These are phyloP conservation scores for Himantopus leucocephalus DNA, from an alignment of 2,113 vertebrate species.

Conservation along the genomic window DNA sequence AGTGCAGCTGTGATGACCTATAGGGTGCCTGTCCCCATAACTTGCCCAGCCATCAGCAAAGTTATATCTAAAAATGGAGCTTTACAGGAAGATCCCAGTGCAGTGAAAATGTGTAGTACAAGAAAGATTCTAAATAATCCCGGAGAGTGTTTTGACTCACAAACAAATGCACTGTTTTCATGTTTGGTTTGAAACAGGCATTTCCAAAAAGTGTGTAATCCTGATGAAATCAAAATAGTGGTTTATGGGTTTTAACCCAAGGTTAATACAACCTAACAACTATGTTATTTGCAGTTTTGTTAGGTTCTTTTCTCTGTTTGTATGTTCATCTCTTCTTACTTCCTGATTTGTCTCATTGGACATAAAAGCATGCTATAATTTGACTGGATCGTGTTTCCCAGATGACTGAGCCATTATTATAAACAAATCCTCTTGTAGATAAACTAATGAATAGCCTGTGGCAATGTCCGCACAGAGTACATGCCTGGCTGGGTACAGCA, in stretches of 20 bases:
- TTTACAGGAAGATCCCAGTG: not conserved
- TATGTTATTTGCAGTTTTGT: not conserved
- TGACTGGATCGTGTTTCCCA: not conserved
- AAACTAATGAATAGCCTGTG: not conserved
- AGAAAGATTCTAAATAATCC: not conserved
- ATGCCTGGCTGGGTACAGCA: not conserved
- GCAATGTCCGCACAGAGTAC: not conserved
- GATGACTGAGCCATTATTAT: constrained; percentile 34
- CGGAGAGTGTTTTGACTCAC: not conserved
- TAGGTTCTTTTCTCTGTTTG: not conserved
- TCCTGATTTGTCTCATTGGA: not conserved
- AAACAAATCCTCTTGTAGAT: constrained; percentile 21
- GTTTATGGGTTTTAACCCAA: not conserved
- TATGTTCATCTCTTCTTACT: not conserved
- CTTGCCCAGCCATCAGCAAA: not conserved
- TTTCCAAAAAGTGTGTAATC: not conserved
- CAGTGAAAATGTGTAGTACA: not conserved
- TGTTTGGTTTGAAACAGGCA: not conserved
- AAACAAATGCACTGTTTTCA: not conserved
- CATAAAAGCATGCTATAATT: not conserved
- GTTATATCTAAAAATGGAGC: not conserved
- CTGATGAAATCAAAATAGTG: not conserved
- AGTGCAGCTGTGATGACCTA: not conserved
- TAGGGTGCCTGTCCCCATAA: not conserved
- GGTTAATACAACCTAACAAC: not conserved